Conservation (phyloP, 2,113 vertebrate genomes). For the Callipepla squamata region DNA sequence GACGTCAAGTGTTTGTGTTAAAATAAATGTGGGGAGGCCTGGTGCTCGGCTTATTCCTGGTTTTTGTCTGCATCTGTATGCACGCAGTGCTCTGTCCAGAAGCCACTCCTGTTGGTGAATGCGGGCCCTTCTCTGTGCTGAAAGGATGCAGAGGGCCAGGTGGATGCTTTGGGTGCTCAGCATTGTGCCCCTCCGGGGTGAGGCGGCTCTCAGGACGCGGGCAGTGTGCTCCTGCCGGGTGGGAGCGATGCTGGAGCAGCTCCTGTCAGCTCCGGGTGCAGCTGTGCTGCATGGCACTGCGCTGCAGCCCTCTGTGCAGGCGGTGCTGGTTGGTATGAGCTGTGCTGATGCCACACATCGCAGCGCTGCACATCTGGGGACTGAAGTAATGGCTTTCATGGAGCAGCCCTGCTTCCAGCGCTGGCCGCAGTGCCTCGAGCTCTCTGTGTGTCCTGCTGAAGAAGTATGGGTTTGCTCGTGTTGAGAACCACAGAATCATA, state of each 20-base stretch:
- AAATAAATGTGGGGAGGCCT: not conserved
- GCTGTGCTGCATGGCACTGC: fast-evolving
- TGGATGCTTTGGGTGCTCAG: fast-evolving
- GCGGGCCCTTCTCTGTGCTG: fast-evolving
- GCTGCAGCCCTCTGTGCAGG: not conserved
- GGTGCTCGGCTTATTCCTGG: fast-evolving
- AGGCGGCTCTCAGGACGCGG: fast-evolving
- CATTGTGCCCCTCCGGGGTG: fast-evolving
- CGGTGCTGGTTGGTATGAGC: fast-evolving
- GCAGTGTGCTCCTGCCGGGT: fast-evolving
- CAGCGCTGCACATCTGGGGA: not conserved
- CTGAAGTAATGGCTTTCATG: fast-evolving
- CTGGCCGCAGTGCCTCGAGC: fast-evolving
- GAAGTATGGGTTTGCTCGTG: fast-evolving
- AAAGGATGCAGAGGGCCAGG: fast-evolving
- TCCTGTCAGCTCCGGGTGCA: fast-evolving
- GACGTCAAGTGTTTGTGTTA: fast-evolving
- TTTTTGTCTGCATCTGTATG: fast-evolving
- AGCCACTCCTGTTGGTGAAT: fast-evolving
- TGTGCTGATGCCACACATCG: not conserved
- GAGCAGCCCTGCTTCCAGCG: not conserved
- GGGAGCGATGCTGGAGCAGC: fast-evolving
- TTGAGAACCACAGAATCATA: not conserved
- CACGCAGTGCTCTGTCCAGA: fast-evolving
- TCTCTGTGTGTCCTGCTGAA: fast-evolving